Evolutionary conservation across 2,797 vertebrate species (phyloP).

Genomic region (Basileuterus tristriatus): DNA sequence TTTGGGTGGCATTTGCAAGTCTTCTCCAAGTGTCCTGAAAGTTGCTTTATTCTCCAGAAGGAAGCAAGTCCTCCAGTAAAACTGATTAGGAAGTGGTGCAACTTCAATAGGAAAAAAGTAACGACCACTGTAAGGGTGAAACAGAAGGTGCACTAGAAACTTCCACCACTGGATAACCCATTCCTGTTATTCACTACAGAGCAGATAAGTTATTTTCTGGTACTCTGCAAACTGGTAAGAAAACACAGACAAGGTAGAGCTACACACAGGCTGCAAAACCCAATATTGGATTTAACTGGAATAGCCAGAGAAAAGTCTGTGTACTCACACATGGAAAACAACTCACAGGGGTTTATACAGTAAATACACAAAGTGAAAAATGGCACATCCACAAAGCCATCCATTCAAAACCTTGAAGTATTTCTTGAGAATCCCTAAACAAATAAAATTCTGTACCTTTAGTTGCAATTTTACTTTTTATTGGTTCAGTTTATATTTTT

Average conservation of each 20-base stretch:
- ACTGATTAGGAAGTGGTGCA: not conserved
- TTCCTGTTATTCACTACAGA: not conserved
- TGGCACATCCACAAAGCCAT: not conserved
- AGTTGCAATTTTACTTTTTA: not conserved
- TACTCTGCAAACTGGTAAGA: not conserved
- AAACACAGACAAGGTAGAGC: not conserved
- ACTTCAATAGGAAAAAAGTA: not conserved
- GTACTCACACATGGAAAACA: not conserved
- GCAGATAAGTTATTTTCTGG: not conserved
- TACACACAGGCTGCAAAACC: not conserved
- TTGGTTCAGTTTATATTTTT: not conserved
- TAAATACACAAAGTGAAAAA: not conserved
- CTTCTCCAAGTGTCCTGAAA: not conserved
- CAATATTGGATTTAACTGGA: not conserved
- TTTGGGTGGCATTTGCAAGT: not conserved
- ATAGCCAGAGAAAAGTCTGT: not conserved
- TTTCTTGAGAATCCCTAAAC: not conserved
- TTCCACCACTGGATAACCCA: not conserved
- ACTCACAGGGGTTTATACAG: not conserved
- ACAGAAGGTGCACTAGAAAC: not conserved
- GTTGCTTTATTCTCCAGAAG: not conserved
- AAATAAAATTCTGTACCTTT: not conserved
- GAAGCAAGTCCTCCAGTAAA: not conserved
- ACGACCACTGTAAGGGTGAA: not conserved
- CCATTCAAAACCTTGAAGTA: not conserved